phyloP scores from a whole-genome alignment of 2,797 vertebrate species.

The Eurystomus glaucurus region DNA sequence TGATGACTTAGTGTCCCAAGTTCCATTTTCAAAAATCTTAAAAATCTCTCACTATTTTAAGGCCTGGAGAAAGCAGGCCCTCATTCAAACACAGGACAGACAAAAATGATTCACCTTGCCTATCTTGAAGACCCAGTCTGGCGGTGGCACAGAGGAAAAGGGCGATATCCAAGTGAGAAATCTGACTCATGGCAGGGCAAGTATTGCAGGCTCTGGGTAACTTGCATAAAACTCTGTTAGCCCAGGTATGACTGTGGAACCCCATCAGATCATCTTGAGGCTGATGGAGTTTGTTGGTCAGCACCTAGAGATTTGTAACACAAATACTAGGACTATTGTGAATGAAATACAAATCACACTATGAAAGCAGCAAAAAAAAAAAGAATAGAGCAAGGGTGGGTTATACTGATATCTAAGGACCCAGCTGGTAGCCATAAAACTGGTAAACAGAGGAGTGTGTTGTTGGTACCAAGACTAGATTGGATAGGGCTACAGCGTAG shows the following conservation, averaged over 20 bases:
- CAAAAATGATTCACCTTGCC: not conserved
- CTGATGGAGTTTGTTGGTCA: not conserved
- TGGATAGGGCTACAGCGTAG: not conserved
- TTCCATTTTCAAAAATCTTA: constrained; percentile 24
- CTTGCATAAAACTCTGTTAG: not conserved
- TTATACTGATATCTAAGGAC: not conserved
- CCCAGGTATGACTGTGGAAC: not conserved
- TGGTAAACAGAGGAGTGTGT: not conserved
- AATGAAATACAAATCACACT: not conserved
- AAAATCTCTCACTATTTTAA: constrained; percentile 38
- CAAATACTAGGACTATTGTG: not conserved
- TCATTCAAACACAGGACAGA: not conserved
- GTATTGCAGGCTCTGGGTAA: not conserved
- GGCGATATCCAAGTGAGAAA: not conserved
- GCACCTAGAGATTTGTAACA: not conserved
- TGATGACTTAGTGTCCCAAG: not conserved
- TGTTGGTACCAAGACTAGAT: not conserved
- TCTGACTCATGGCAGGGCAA: not conserved
- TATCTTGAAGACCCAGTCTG: not conserved
- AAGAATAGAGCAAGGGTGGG: not conserved
- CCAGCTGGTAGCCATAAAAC: not conserved
- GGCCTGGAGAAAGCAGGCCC: not conserved
- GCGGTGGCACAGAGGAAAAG: not conserved
- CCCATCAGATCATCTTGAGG: not conserved
- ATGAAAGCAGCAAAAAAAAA: not conserved